Evolutionary conservation across 2,888 invertebrate genomes (phyloP), one percentile per base, ranked within the genome.

Genomic region (Catonia carolina): DNA sequence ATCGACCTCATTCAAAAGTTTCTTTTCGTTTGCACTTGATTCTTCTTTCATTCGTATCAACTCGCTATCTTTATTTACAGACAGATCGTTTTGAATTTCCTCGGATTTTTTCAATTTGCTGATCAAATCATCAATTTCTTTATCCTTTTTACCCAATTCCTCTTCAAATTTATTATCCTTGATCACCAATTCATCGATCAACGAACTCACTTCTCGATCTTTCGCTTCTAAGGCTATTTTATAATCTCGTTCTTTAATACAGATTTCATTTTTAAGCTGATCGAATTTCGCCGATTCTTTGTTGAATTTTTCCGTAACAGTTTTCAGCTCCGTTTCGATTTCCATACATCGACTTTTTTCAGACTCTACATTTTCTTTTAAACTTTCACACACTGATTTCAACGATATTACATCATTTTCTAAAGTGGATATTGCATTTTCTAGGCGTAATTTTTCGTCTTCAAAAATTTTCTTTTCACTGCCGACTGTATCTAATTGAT

Each of bases 401-500:
- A 53, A 17, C 10, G 37, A 27, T n/a, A 33, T 31, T 31, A 31
- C 17, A 14, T 53, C 42, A 27, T 15, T 53, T 18, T 50, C 31
- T 12, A 55, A 33, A 2, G 33, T 50, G 22, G 14, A n/a, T 7
- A 55, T 41, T 8, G 15, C 17, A 17, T 50, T 35, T 33, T 50
- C 33, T 7, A 55, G 41, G 23, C 50, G 35, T n/a, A 15, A 17
- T 6, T 35, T 41, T 54, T 45, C 54, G 41, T 31, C 15, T 8
- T 27, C 27, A 27, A 27, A 27, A 27, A 27, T 31, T 10, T 4
- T 17, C 8, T 7, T 8, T n/a, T 53, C 51, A 61, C 52, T 45
- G 53, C 36, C 33, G 56, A 49, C 49, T 60, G 62, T 17, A 59
- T 57, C 18, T 12, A 23, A 41, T 20, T 18, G 36, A 20, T 10